Evolutionary conservation across 2,797 vertebrate species (phyloP).

Genomic region (Galagoides demidoff): DNA sequence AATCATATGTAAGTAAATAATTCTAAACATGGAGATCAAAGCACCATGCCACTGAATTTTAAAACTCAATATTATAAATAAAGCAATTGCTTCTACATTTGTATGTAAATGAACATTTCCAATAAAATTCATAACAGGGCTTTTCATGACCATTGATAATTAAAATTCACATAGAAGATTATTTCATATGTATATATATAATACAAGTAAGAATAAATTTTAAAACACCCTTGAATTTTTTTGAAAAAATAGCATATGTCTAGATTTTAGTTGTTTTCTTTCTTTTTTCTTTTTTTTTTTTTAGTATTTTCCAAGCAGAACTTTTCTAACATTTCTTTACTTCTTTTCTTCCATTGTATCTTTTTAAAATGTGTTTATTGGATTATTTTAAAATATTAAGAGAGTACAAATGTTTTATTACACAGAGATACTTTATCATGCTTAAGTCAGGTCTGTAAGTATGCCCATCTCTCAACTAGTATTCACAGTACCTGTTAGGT

Average conservation of each 20-base stretch:
- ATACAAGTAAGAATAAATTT: not conserved
- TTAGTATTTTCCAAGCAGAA: not conserved
- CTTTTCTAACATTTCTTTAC: conserved; percentile 17
- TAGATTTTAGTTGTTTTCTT: not conserved
- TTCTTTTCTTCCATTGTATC: not conserved
- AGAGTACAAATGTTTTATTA: not conserved
- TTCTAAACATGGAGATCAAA: not conserved
- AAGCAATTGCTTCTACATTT: not conserved
- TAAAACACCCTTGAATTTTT: not conserved
- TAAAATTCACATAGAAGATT: conserved; percentile 35
- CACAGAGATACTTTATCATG: not conserved
- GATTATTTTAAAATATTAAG: not conserved
- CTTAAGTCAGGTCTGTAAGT: not conserved
- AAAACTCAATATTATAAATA: not conserved
- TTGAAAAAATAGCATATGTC: not conserved
- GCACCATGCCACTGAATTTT: not conserved
- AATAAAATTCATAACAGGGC: conserved; percentile 1
- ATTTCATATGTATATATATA: too few species aligned
- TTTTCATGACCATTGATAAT: not conserved
- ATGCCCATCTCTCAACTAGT: not conserved
- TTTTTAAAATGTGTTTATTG: not conserved
- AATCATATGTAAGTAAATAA: conserved; percentile 4
- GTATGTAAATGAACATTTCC: conserved; percentile 34
- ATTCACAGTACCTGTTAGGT: not conserved
- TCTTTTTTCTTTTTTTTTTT: not conserved